Evolutionary conservation across 1,140 invertebrate genomes (phyloP).

Genomic region (Acromyrmex echinatior): DNA sequence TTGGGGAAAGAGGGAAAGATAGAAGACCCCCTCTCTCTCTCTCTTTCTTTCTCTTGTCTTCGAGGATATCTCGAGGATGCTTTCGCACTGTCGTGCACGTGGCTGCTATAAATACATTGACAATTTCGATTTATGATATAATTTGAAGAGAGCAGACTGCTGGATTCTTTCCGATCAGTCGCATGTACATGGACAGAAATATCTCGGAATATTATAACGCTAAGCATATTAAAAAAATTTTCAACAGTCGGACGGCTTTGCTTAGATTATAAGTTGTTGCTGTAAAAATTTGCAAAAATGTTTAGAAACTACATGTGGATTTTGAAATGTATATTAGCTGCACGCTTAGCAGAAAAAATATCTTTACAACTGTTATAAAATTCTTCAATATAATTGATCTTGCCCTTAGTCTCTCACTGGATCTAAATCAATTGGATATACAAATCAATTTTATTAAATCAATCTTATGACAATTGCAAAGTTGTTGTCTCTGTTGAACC

Average conservation of each 20-base stretch:
- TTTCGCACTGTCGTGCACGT: constrained; percentile 27
- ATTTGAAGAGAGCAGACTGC: constrained; percentile 34
- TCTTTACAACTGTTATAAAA: too few species aligned
- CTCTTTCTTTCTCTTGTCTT: constrained; percentile 15
- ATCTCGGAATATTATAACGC: neutral
- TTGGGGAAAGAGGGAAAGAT: constrained; percentile 30
- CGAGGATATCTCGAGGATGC: constrained; percentile 44
- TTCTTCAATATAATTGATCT: too few species aligned
- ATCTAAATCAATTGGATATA: too few species aligned
- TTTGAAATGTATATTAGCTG: neutral
- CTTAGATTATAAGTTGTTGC: neutral
- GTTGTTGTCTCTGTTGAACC: too few species aligned
- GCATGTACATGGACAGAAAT: neutral
- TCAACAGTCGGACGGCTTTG: neutral
- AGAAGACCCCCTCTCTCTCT: neutral
- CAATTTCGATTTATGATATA: constrained; percentile 47
- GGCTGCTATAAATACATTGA: constrained; percentile 38
- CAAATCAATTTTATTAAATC: too few species aligned
- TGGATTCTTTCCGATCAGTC: neutral
- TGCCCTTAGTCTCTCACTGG: too few species aligned
- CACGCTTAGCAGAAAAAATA: too few species aligned
- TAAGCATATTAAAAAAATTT: neutral
- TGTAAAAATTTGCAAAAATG: neutral
- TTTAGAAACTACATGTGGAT: neutral
- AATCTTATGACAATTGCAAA: too few species aligned